Base-by-base conservation (phyloP, 1,140 invertebrate species). In the Cryptotermes secundus region DNA sequence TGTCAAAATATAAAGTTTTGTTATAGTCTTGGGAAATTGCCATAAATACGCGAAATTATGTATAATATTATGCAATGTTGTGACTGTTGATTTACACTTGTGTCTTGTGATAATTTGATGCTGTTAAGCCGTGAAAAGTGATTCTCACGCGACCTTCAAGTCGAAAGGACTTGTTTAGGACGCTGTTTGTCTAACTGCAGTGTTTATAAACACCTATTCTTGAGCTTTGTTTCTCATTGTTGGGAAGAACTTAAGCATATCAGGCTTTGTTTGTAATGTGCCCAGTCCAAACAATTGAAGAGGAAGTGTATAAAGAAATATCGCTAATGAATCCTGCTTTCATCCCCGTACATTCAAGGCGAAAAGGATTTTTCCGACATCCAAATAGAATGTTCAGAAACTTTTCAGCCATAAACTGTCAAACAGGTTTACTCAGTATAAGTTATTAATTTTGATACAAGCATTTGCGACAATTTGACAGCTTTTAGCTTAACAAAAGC, bases 341-440 rank as follows among this genome's bases (percentile, higher is more conserved):
- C 87, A 92, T 90, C 89, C 90, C 93, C 85, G 89, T 92, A 49
- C 92, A 93, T 88, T 93, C 91, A 85, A 93, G 93, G 88, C 92
- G 92, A 93, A 96, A 96, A 95, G 95, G 95, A 92, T 94, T 96
- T 90, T 94, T 95, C 16, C 49, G 31, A 34, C 83, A 79, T 84
- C 83, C 83, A 49, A 42, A 72, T 65, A 84, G 65, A 84, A 84
- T 96, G 94, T 94, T 94, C 90, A 96, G 93, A 93, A 93, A 94
- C 91, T 92, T 84, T 84, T 42, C 81, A 45, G 38, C 81, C 42
- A 10, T 45, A 45, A 87, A 86, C 89, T 36, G 24, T 79, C 36
- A 31, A 26, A 42, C 38, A 83, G 79, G 35, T 65, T 12, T 49
- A 53, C 80, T 26, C 80, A 83, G 38, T 42, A 45, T 88, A 88